phyloP scores from a whole-genome alignment of 2,113 vertebrate species.

The Ictalurus furcatus region DNA sequence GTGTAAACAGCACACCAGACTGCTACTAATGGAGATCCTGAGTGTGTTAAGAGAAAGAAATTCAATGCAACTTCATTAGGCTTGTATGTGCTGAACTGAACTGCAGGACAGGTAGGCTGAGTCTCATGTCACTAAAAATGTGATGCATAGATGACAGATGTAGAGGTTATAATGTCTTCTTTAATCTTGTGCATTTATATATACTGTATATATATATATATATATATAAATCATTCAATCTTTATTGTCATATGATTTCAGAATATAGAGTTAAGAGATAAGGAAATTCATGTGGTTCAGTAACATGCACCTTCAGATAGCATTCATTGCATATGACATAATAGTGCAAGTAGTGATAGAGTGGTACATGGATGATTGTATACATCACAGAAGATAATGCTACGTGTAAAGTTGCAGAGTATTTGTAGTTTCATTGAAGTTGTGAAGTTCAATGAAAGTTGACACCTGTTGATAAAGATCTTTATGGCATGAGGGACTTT shows the following conservation, averaged over 20 bases:
- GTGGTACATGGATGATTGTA: background rate
- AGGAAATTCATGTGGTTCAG: background rate
- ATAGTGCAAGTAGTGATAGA: background rate
- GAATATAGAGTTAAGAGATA: background rate
- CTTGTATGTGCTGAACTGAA: background rate
- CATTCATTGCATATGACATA: background rate
- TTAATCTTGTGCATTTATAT: background rate
- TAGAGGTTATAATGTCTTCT: background rate
- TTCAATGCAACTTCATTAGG: background rate
- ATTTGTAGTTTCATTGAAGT: background rate
- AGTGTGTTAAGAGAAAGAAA: background rate
- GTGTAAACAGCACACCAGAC: background rate
- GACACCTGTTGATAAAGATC: background rate
- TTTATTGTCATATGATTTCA: background rate
- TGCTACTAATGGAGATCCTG: background rate
- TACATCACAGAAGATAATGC: too few relatives aligned
- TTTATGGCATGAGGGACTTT: background rate
- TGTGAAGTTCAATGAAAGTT: background rate
- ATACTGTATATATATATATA: too few relatives aligned
- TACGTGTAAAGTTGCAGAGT: background rate
- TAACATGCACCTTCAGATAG: background rate
- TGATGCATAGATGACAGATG: background rate
- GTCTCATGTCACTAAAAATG: background rate
- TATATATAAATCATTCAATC: background rate
- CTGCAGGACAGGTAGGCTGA: constrained; percentile 22